phyloP scores from a whole-genome alignment of 2,113 vertebrate species.

The Danio rerio region DNA sequence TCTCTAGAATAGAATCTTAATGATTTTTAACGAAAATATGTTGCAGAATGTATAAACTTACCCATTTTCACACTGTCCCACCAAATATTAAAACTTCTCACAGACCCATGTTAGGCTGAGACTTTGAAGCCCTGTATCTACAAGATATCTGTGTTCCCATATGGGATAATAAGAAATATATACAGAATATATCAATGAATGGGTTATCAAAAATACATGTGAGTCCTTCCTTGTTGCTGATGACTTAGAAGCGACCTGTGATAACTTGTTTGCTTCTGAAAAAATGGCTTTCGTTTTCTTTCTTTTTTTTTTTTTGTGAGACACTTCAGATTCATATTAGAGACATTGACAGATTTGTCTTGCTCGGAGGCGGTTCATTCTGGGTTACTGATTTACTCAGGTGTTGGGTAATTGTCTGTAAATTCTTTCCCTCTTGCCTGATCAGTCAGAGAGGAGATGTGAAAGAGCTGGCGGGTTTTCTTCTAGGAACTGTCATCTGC shows the following conservation, averaged over 20 bases:
- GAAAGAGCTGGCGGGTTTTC: slow-evolving; percentile 17
- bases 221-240: background rate
- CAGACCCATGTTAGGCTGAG: background rate
- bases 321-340: slow-evolving; percentile 4
- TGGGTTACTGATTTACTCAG: background rate
- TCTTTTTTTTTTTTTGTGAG: background rate
- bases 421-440: background rate
- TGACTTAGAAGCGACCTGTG: no score
- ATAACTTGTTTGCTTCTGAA: background rate
- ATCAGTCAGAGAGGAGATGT: background rate
- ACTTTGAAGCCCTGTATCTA: background rate
- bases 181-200: background rate
- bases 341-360: background rate
- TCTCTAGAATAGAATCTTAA: background rate
- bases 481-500: background rate
- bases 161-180: background rate
- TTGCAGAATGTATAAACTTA: background rate
- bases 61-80: background rate
- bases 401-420: background rate
- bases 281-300: background rate
- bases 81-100: background rate
- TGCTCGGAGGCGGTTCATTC: background rate
- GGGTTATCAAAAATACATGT: background rate
- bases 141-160: background rate
- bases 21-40: slow-evolving; percentile 1